Percentiles rank a stretch among this genome's conserved stretches.
Evolutionary conservation across 2,113 vertebrate species (phyloP).

Genomic region (Pterocles burchelli): DNA sequence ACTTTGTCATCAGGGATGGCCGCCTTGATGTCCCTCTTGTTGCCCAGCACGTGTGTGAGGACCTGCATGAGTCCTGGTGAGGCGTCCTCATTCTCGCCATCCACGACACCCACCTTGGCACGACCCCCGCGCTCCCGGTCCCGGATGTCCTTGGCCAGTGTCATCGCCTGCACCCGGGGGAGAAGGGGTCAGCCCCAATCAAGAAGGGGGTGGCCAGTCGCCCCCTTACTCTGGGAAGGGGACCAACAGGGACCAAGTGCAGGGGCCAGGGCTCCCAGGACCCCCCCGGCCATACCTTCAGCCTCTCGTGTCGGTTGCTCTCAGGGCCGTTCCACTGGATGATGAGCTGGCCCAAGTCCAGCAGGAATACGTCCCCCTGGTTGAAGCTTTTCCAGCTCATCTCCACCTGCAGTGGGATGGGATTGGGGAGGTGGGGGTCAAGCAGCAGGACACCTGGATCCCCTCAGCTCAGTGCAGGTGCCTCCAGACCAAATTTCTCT

Average conservation of each 20-base stretch:
- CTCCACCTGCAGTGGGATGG: conserved; percentile 75
- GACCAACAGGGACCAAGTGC: too few species aligned
- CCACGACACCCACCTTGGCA: conserved; percentile 80
- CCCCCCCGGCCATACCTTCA: conserved; percentile 68
- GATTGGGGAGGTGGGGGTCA: not conserved
- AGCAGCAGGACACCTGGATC: not conserved
- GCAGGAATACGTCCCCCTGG: conserved; percentile 84
- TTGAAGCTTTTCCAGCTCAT: conserved; percentile 90
- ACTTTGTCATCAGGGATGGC: conserved; percentile 77
- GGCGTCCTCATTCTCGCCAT: conserved; percentile 76
- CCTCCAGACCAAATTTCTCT: not conserved
- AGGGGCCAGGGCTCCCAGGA: too few species aligned
- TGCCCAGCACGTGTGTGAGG: conserved; percentile 77
- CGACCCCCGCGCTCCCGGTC: conserved; percentile 87
- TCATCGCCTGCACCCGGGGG: conserved; percentile 76
- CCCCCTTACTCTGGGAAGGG: not conserved
- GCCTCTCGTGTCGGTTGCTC: conserved; percentile 83
- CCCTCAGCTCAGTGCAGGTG: not conserved
- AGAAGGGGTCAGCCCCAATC: not conserved
- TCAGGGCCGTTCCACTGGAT: conserved; percentile 88
- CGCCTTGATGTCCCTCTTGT: conserved; percentile 72
- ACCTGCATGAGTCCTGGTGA: conserved; percentile 79
- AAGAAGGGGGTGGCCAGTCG: not conserved
- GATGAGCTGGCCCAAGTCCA: conserved; percentile 88
- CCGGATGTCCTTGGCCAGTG: conserved; percentile 87